Percentiles rank a stretch among this genome's conserved stretches.
Evolutionary conservation across 2,888 invertebrate genomes (phyloP).

Genomic region (Napeogenes inachia): DNA sequence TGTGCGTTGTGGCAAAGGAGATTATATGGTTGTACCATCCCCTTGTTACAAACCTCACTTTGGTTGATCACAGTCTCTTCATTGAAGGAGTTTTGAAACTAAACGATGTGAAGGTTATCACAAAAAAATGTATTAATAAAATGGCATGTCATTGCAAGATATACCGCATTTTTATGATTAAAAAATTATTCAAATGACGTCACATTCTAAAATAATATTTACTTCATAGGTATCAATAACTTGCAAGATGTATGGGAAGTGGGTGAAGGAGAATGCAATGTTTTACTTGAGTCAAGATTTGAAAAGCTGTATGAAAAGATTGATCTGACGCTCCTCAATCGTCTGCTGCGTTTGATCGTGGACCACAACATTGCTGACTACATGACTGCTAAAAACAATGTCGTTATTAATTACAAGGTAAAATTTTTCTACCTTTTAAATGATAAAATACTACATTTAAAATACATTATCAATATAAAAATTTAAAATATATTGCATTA

Average conservation of each 20-base stretch:
- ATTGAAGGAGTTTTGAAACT: background rate
- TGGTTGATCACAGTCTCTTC: constrained; percentile 53
- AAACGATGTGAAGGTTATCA: background rate
- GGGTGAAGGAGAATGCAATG: constrained; percentile 98
- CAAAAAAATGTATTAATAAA: background rate
- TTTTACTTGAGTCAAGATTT: constrained; percentile 96
- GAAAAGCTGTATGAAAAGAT: constrained; percentile 99
- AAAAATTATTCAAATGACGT: too few relatives aligned
- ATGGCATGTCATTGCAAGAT: too few relatives aligned
- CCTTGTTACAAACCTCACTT: constrained; percentile 85
- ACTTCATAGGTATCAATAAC: constrained; percentile 89
- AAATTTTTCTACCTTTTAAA: constrained; percentile 12
- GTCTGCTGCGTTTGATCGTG: constrained; percentile 96
- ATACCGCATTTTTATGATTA: too few relatives aligned
- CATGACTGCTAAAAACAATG: constrained; percentile 99
- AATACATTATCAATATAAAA: too few relatives aligned
- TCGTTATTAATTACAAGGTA: constrained; percentile 99
- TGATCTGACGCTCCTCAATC: constrained; percentile 97
- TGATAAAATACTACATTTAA: too few relatives aligned
- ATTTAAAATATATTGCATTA: background rate
- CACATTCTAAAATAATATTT: background rate
- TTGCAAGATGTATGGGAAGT: constrained; percentile 99
- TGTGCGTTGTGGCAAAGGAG: constrained; percentile 83
- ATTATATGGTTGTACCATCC: constrained; percentile 76
- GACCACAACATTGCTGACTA: constrained; percentile 99